Evolutionary conservation across 2,888 invertebrate species (phyloP).

Genomic region (Notodonta dromedarius): DNA sequence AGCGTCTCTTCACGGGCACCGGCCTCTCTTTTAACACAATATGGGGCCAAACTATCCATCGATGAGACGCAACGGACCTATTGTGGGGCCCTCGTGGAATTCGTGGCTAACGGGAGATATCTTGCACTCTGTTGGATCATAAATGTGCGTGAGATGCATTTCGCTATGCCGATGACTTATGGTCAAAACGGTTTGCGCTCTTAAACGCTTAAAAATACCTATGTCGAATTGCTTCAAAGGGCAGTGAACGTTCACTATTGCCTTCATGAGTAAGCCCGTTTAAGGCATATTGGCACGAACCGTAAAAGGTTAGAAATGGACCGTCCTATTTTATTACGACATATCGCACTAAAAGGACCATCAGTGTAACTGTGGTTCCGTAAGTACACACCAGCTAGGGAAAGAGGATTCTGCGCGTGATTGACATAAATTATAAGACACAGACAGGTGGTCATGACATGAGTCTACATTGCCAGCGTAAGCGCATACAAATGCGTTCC

Average conservation of each 20-base stretch:
- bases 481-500: slow-evolving; percentile 4
- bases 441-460: not conserved
- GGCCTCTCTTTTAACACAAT: slow-evolving; percentile 63
- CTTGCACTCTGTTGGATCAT: slow-evolving; percentile 58
- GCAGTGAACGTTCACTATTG: slow-evolving; percentile 21
- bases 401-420: slow-evolving; percentile 25
- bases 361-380: slow-evolving; percentile 27
- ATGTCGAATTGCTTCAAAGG: slow-evolving; percentile 22
- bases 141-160: slow-evolving; percentile 66
- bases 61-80: slow-evolving; percentile 56
- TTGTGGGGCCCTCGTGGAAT: slow-evolving; percentile 68
- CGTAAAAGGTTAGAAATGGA: slow-evolving; percentile 25
- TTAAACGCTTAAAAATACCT: slow-evolving; percentile 17
- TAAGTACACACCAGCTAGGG: slow-evolving; percentile 30
- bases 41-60: slow-evolving; percentile 68
- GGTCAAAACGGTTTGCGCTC: slow-evolving; percentile 19
- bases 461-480: not conserved
- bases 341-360: slow-evolving; percentile 29
- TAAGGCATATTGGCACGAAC: slow-evolving; percentile 15
- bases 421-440: slow-evolving; percentile 32
- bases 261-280: slow-evolving; percentile 21
- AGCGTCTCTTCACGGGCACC: slow-evolving; percentile 52
- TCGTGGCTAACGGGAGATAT: slow-evolving; percentile 70
- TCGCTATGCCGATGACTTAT: slow-evolving; percentile 54
- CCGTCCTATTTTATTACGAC: slow-evolving; percentile 30